Percentiles rank a stretch among this genome's conserved stretches.
Evolutionary conservation across 2,797 vertebrate genomes (phyloP).

Genomic region (Gallinago stenura): DNA sequence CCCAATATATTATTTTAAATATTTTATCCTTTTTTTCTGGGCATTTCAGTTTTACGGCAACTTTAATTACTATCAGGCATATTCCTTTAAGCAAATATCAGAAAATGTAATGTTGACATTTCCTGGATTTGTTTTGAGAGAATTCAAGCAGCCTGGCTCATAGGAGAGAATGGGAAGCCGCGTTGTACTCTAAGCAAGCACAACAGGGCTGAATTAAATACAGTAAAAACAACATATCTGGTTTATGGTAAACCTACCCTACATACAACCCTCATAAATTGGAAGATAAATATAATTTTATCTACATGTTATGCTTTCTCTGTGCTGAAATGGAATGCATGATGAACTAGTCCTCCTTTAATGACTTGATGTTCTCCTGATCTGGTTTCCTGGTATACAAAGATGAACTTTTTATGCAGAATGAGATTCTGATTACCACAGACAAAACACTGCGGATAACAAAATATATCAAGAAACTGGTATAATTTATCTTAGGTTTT

Average conservation of each 20-base stretch:
- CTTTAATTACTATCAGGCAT: not conserved
- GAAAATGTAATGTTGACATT: not conserved
- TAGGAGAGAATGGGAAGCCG: conserved; percentile 12
- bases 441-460: not conserved
- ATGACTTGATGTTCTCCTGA: not conserved
- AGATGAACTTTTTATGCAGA: not conserved
- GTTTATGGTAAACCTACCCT: not conserved
- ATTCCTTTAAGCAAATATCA: conserved; percentile 13
- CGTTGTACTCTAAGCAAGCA: not conserved
- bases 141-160: conserved; percentile 30
- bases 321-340: not conserved
- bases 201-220: not conserved
- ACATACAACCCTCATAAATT: not conserved
- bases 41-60: not conserved
- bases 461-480: not conserved
- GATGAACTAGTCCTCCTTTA: not conserved
- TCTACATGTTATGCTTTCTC: not conserved
- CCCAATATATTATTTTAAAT: not conserved
- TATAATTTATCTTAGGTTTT: not conserved
- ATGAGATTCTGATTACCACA: not conserved
- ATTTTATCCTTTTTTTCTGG: conserved; percentile 1
- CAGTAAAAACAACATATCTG: not conserved
- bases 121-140: conserved; percentile 22
- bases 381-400: not conserved
- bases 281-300: not conserved